A percentile compares a stretch with the other conserved stretches of the same genome.
These are phyloP conservation scores for Platorchestia sp. DNA, from an alignment of 1,140 invertebrate species.

Conservation along the genomic window DNA sequence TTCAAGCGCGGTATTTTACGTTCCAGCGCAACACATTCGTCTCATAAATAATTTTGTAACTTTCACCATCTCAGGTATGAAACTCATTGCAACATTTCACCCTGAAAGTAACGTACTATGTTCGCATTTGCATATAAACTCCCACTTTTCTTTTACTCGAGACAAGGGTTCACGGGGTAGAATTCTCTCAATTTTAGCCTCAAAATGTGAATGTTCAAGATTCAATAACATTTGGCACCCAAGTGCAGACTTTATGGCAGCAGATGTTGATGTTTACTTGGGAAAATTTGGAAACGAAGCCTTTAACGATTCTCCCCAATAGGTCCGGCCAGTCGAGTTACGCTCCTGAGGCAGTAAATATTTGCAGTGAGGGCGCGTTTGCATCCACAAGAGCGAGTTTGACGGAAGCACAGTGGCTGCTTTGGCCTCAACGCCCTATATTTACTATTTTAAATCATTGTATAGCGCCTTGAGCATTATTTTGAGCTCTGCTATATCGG, in stretches of 20 bases:
- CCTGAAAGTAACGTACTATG: background rate
- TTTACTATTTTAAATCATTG: background rate
- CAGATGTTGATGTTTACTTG: background rate
- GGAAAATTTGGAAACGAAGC: background rate
- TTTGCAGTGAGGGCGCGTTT: background rate
- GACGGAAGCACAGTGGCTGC: background rate
- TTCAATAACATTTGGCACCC: too few relatives aligned
- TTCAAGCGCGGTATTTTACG: background rate
- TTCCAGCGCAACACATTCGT: background rate
- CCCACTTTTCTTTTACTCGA: too few relatives aligned
- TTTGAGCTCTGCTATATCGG: background rate
- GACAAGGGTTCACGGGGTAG: too few relatives aligned
- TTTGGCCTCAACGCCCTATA: background rate
- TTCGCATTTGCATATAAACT: too few relatives aligned
- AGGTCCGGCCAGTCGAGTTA: background rate
- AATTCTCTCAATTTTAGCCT: too few relatives aligned
- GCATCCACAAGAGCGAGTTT: background rate
- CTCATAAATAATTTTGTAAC: background rate
- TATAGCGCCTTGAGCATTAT: background rate
- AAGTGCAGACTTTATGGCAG: background rate
- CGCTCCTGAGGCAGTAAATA: background rate
- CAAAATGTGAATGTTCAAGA: too few relatives aligned
- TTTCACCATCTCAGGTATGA: background rate
- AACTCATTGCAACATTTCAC: background rate
- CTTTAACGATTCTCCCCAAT: background rate